These are phyloP conservation scores for Panorpa germanica DNA, from an alignment of 2,888 invertebrate genomes.

Conservation along the genomic window DNA sequence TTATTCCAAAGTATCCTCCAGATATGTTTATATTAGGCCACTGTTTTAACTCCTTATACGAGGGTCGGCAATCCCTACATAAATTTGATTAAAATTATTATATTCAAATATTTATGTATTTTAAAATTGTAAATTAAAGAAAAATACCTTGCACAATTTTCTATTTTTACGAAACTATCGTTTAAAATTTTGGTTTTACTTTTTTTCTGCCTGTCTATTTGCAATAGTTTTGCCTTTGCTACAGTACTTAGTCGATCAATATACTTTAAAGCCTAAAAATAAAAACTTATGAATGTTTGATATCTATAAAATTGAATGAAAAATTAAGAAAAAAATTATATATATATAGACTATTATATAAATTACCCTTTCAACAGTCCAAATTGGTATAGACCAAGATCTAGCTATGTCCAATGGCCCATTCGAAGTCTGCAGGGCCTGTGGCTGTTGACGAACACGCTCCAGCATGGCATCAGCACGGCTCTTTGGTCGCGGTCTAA, in stretches of 20 bases:
- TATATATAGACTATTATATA: background rate
- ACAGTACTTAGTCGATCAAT: slow-evolving; percentile 25
- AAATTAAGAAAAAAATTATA: slow-evolving; percentile 11
- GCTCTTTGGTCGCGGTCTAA: slow-evolving; percentile 17
- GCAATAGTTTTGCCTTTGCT: slow-evolving; percentile 3
- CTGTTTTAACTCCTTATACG: slow-evolving; percentile 22
- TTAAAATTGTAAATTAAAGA: no score
- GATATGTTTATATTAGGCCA: slow-evolving; percentile 24
- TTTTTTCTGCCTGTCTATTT: slow-evolving; percentile 17
- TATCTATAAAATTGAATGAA: no score
- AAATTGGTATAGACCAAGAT: slow-evolving; percentile 29
- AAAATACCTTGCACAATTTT: slow-evolving; percentile 25
- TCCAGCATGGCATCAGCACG: slow-evolving; percentile 70
- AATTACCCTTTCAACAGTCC: slow-evolving; percentile 29
- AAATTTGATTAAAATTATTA: no score
- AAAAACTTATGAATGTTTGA: slow-evolving; percentile 12
- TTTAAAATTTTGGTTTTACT: slow-evolving; percentile 37
- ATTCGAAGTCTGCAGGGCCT: slow-evolving; percentile 19
- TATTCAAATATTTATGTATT: no score
- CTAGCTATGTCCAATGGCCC: slow-evolving; percentile 31
- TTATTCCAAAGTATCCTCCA: no score
- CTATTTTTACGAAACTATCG: slow-evolving; percentile 54
- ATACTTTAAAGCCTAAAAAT: slow-evolving; percentile 38
- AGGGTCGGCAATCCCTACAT: no score
- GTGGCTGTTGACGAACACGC: slow-evolving; percentile 35